phyloP scores from a whole-genome alignment of 2,888 invertebrate genomes.

The Syrphus vitripennis region DNA sequence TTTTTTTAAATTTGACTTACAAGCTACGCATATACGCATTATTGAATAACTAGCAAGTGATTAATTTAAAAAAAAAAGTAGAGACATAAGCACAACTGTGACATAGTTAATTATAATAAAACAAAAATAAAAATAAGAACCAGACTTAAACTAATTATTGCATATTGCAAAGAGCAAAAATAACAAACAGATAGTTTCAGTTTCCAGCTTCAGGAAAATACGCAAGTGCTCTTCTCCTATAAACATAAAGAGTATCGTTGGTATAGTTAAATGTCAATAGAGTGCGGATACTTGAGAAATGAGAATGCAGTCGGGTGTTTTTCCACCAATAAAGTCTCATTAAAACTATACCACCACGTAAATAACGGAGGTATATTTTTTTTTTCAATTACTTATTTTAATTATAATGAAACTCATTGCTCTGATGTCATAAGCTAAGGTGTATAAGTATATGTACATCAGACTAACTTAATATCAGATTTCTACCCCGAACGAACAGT shows the following conservation, averaged over 20 bases:
- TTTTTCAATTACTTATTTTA: constrained; percentile 48
- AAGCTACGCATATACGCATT: not conserved
- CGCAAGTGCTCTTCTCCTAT: constrained; percentile 26
- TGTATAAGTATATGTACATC: not conserved
- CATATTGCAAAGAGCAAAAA: constrained; percentile 11
- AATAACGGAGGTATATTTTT: not conserved
- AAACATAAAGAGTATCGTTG: not conserved
- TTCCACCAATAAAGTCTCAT: not conserved
- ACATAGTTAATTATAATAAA: constrained; percentile 18
- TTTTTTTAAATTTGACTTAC: too few relatives aligned
- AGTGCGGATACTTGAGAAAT: constrained; percentile 60
- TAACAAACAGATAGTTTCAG: constrained; percentile 10
- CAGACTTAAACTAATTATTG: constrained; percentile 14
- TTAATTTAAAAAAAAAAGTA: not conserved
- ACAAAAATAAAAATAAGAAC: constrained; percentile 12
- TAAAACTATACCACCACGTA: not conserved
- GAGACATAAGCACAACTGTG: not conserved
- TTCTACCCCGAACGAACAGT: not conserved
- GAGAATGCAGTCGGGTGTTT: constrained; percentile 33
- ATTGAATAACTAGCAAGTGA: not conserved
- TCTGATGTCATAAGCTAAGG: constrained; percentile 5
- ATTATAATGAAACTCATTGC: constrained; percentile 33
- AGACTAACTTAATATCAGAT: constrained; percentile 27
- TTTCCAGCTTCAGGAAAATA: constrained; percentile 10
- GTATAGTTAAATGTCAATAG: constrained; percentile 52